Percentiles rank a stretch among this genome's conserved stretches.
These are phyloP conservation scores for Lasioglossum figueresi DNA, from an alignment of 2,888 invertebrate species.

Conservation along the genomic window DNA sequence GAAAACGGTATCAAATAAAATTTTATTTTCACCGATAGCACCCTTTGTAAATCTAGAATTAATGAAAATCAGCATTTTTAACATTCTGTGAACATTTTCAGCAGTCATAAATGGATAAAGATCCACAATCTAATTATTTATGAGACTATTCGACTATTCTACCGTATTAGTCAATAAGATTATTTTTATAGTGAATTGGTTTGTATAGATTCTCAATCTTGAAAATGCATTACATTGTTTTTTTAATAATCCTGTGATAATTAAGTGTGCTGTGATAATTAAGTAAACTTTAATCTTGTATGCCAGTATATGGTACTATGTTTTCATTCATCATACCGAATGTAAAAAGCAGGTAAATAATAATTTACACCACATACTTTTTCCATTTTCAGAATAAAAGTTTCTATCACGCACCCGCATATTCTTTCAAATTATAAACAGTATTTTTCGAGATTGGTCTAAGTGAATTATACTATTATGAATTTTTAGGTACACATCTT, in stretches of 20 bases:
- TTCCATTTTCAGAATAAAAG: background rate
- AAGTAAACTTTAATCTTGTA: background rate
- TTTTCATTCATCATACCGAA: background rate
- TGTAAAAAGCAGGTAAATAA: background rate
- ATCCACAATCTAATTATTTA: background rate
- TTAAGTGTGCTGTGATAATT: background rate
- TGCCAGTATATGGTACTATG: too few species aligned
- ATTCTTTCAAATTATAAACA: background rate
- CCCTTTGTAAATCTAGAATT: background rate
- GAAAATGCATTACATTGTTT: background rate
- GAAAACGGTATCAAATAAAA: background rate
- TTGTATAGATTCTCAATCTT: background rate
- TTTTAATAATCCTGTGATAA: background rate
- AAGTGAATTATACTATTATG: background rate
- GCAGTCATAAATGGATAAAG: background rate
- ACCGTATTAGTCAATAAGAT: background rate
- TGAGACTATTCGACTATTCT: background rate
- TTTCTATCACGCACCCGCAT: background rate
- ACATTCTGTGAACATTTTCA: background rate
- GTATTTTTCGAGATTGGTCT: background rate
- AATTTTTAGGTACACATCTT: constrained; percentile 15
- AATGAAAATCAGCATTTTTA: background rate
- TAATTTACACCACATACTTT: background rate
- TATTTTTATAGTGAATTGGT: background rate
- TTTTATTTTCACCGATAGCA: background rate